phyloP scores from a whole-genome alignment of 2,888 invertebrate species.

The Eurytoma adleriae region DNA sequence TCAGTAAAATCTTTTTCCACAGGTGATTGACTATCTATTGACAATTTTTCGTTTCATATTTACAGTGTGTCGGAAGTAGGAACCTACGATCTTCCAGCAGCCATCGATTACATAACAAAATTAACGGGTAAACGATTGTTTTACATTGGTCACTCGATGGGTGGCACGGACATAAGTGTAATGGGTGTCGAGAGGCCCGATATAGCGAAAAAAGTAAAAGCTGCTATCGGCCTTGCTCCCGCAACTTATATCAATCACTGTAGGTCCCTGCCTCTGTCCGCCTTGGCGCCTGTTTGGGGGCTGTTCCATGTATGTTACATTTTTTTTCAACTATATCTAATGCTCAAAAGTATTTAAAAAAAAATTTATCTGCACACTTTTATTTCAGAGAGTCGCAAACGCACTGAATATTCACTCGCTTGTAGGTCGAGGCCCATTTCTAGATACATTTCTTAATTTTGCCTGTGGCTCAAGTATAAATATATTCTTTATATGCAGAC shows the following conservation, averaged over 20 bases:
- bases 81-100: conserved; percentile 19
- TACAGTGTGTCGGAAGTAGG: not conserved
- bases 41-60: no score
- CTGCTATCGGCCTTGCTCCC: conserved; percentile 83
- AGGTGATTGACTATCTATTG: no score
- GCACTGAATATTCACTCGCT: no score
- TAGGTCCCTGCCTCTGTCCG: conserved; percentile 81
- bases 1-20: no score
- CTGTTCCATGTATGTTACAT: conserved; percentile 77
- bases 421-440: no score
- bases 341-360: no score
- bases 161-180: not conserved
- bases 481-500: no score
- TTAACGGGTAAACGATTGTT: not conserved
- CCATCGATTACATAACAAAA: conserved; percentile 61
- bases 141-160: conserved; percentile 2
- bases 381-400: no score
- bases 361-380: no score
- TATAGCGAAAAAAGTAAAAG: conserved; percentile 77
- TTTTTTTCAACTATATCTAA: no score
- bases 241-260: conserved; percentile 82
- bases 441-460: no score
- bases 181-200: not conserved
- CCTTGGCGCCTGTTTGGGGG: conserved; percentile 82
- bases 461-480: no score